Percentiles rank a stretch among this genome's conserved stretches.
Evolutionary conservation across 2,888 invertebrate species (phyloP).

Genomic region (Ypsolopha sequella): DNA sequence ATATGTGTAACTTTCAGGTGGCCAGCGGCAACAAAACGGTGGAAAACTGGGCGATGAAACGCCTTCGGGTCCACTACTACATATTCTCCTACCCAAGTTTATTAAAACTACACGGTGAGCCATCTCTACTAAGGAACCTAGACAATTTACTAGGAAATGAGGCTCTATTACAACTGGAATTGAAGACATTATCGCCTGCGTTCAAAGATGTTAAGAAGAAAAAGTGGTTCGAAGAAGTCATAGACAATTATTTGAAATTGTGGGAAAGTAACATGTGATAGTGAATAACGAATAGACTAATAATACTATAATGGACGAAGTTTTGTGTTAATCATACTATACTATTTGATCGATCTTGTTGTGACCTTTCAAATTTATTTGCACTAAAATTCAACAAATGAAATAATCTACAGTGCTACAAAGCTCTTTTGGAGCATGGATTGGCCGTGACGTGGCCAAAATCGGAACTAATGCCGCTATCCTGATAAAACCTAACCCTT

Average conservation of each 20-base stretch:
- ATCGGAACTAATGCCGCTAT: too few species aligned
- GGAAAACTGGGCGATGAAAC: constrained; percentile 80
- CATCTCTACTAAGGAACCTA: constrained; percentile 75
- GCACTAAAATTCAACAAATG: too few species aligned
- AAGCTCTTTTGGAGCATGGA: too few species aligned
- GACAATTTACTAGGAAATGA: constrained; percentile 84
- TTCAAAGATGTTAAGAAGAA: constrained; percentile 81
- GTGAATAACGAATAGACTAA: not conserved
- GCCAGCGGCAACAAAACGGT: constrained; percentile 85
- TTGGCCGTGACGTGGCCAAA: too few species aligned
- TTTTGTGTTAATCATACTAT: too few species aligned
- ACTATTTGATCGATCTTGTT: too few species aligned
- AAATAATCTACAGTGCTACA: too few species aligned
- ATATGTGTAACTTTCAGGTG: constrained; percentile 40
- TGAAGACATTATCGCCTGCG: constrained; percentile 82
- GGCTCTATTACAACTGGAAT: constrained; percentile 84
- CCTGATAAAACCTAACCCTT: too few species aligned
- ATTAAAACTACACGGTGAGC: constrained; percentile 85
- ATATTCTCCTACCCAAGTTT: constrained; percentile 86
- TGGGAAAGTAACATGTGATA: constrained; percentile 91
- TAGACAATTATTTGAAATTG: constrained; percentile 90
- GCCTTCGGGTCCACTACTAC: constrained; percentile 80
- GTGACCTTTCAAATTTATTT: too few species aligned
- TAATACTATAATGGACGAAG: too few species aligned
- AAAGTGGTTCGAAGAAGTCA: constrained; percentile 88